These are phyloP conservation scores for Saguinus midas DNA, from an alignment of 2,113 vertebrate species.

Conservation along the genomic window DNA sequence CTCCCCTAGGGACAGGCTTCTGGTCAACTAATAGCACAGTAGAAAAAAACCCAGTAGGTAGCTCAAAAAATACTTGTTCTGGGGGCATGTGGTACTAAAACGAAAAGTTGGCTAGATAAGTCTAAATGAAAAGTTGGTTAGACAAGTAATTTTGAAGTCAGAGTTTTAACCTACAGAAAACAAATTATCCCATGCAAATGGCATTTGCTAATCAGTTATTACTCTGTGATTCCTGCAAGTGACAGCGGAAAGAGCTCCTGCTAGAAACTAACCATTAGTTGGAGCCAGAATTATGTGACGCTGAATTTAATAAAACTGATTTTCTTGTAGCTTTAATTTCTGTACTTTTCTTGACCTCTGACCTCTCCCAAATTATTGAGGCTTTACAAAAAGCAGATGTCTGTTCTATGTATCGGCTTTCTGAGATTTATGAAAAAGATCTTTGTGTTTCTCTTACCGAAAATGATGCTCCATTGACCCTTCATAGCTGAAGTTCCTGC, in stretches of 20 bases:
- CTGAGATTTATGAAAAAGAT: neutral
- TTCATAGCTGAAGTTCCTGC: constrained; percentile 73
- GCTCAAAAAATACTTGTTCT: neutral
- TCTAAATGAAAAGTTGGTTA: neutral
- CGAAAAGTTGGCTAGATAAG: neutral
- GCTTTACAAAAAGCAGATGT: neutral
- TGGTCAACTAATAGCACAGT: neutral
- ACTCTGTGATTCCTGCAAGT: neutral
- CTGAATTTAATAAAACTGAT: neutral
- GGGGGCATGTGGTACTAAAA: neutral
- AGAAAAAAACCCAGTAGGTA: neutral
- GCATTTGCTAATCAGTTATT: neutral
- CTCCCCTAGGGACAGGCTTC: neutral
- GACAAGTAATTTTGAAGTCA: neutral
- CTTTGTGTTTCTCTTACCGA: neutral
- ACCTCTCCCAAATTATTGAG: neutral
- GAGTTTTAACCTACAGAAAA: neutral
- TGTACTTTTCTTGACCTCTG: neutral
- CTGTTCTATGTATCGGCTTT: fast-evolving
- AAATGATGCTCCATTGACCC: neutral
- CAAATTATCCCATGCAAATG: neutral
- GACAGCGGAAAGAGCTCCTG: neutral
- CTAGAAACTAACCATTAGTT: neutral
- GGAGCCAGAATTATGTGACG: neutral
- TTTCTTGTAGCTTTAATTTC: neutral